phyloP scores from a whole-genome alignment of 2,113 vertebrate species.

The Corvus hawaiiensis region DNA sequence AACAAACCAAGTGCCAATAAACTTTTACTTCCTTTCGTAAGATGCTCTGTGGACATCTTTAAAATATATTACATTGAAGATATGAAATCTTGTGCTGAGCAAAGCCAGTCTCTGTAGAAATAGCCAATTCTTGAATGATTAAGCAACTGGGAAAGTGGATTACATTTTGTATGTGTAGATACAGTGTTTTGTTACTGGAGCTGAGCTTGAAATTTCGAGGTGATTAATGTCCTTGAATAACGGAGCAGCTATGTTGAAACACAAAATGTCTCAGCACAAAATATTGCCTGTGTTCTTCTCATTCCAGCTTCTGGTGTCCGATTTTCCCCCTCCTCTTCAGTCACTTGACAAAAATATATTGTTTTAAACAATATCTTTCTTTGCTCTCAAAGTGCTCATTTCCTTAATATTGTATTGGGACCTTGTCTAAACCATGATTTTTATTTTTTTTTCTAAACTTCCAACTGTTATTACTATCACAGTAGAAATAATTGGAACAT shows the following conservation, averaged over 20 bases:
- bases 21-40: background rate
- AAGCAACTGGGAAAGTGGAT: background rate
- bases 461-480: slow-evolving; percentile 41
- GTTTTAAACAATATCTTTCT: background rate
- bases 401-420: slow-evolving; percentile 40
- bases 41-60: slow-evolving; percentile 2
- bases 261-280: background rate
- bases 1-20: slow-evolving; percentile 30
- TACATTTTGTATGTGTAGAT: background rate
- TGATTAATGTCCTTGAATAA: slow-evolving; percentile 24
- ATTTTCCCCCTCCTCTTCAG: background rate
- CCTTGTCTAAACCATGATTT: background rate
- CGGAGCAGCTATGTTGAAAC: background rate
- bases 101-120: background rate
- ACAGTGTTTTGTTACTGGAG: background rate
- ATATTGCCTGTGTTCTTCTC: background rate
- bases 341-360: slow-evolving; percentile 15
- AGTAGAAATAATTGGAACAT: slow-evolving; percentile 32
- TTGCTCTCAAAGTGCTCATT: slow-evolving; percentile 26
- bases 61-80: background rate
- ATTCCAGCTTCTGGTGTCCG: background rate
- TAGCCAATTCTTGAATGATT: background rate
- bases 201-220: background rate
- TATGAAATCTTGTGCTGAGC: background rate
- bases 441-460: background rate